These are phyloP conservation scores for Tenthredo mesomela DNA, from an alignment of 2,888 invertebrate genomes.

Conservation along the genomic window DNA sequence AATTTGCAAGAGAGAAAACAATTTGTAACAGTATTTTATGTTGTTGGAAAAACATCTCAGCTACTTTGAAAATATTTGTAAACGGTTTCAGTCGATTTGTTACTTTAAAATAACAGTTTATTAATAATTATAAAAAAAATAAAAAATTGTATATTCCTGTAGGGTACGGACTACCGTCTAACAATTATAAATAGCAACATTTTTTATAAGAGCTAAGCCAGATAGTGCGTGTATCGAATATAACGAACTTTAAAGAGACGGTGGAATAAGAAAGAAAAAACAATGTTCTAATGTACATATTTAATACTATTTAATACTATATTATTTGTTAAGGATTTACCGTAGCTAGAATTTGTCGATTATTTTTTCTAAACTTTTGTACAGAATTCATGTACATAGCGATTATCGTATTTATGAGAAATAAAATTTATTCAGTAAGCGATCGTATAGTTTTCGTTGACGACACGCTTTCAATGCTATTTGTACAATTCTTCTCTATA, in stretches of 20 bases:
- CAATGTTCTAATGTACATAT: slow-evolving; percentile 64
- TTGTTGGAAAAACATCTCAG: background rate
- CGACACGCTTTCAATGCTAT: background rate
- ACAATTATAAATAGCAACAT: slow-evolving; percentile 58
- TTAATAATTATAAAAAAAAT: slow-evolving; percentile 50
- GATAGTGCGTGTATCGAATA: background rate
- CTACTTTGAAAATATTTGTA: background rate
- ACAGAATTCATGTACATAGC: slow-evolving; percentile 66
- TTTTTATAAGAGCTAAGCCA: slow-evolving; percentile 57
- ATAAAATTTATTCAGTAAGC: slow-evolving; percentile 66
- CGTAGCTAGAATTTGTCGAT: slow-evolving; percentile 61
- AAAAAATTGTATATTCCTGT: slow-evolving; percentile 65
- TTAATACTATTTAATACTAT: slow-evolving; percentile 59
- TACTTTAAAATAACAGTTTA: slow-evolving; percentile 22
- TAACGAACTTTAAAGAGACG: slow-evolving; percentile 2
- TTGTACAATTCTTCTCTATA: background rate
- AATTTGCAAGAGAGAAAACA: background rate
- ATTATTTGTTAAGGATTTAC: slow-evolving; percentile 52
- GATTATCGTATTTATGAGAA: slow-evolving; percentile 57
- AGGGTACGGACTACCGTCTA: slow-evolving; percentile 55
- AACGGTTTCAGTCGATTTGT: slow-evolving; percentile 11
- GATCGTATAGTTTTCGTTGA: slow-evolving; percentile 7
- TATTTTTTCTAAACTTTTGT: slow-evolving; percentile 72
- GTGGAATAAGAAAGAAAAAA: slow-evolving; percentile 22
- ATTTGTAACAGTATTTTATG: background rate